A percentile compares a stretch with the other conserved stretches of the same genome.
These are phyloP conservation scores for Diadegma fenestrale DNA, from an alignment of 2,888 invertebrate genomes.

Conservation along the genomic window DNA sequence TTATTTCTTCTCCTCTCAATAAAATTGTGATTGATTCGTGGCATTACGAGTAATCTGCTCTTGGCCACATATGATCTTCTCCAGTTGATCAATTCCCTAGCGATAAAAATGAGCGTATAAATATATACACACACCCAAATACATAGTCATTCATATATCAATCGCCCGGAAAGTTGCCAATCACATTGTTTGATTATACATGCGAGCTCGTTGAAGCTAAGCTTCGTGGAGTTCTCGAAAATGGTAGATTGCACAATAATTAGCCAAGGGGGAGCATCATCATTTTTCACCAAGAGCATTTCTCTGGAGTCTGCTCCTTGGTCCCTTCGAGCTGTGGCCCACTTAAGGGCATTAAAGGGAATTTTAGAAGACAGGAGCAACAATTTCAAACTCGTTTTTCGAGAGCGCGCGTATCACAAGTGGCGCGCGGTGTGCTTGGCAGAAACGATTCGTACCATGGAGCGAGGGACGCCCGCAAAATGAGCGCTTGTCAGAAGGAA, in stretches of 20 bases:
- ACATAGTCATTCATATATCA: neutral
- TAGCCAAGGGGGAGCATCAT: conserved; percentile 59
- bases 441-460: conserved; percentile 55
- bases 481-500: conserved; percentile 72
- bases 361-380: conserved; percentile 68
- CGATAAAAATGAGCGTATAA: neutral
- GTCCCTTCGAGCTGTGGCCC: conserved; percentile 40
- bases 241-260: conserved; percentile 65
- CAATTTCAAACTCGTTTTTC: conserved; percentile 70
- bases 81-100: conserved; percentile 33
- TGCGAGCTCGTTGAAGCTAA: conserved; percentile 38
- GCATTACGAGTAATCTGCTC: conserved; percentile 46
- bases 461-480: conserved; percentile 64
- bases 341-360: conserved; percentile 65
- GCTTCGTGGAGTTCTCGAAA: conserved; percentile 42
- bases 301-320: conserved; percentile 8
- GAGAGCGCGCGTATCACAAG: conserved; percentile 68
- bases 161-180: conserved; percentile 42
- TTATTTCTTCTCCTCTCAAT: conserved; percentile 17
- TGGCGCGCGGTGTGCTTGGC: conserved; percentile 64
- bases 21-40: conserved; percentile 54
- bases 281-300: conserved; percentile 62
- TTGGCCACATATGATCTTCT: neutral
- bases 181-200: conserved; percentile 63
- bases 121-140: neutral